phyloP scores from a whole-genome alignment of 2,113 vertebrate species.

The Pitta sordida region DNA sequence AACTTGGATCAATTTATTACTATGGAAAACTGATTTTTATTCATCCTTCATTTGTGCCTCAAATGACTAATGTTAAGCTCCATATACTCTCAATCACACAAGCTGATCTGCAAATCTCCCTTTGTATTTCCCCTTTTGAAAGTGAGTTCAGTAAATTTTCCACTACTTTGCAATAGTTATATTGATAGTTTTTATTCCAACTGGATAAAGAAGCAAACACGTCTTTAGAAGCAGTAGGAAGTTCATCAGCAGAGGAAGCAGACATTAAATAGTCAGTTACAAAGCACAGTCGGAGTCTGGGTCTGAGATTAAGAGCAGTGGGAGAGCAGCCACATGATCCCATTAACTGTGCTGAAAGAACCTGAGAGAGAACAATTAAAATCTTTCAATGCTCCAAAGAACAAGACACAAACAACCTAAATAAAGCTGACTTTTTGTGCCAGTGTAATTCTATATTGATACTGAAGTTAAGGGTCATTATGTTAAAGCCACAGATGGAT shows the following conservation, averaged over 20 bases:
- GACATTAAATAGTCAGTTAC: slow-evolving; percentile 52
- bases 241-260: slow-evolving; percentile 36
- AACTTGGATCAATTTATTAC: background rate
- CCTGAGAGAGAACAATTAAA: slow-evolving; percentile 43
- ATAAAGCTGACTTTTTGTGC: background rate
- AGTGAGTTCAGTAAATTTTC: background rate
- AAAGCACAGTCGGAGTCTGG: slow-evolving; percentile 37
- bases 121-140: background rate
- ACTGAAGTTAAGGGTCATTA: slow-evolving; percentile 7
- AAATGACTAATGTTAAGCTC: background rate
- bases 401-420: background rate
- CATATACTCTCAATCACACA: background rate
- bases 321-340: slow-evolving; percentile 58
- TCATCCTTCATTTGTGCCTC: background rate
- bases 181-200: slow-evolving; percentile 21
- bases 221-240: slow-evolving; percentile 31
- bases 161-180: background rate
- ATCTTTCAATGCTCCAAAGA: slow-evolving; percentile 20
- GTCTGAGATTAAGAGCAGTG: slow-evolving; percentile 48
- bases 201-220: slow-evolving; percentile 22
- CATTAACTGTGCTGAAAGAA: slow-evolving; percentile 51
- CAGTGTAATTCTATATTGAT: background rate
- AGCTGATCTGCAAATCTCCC: slow-evolving; percentile 16
- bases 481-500: slow-evolving; percentile 6
- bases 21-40: background rate